Evolutionary conservation across 2,113 vertebrate genomes (phyloP), one percentile per base, ranked within the genome.

Genomic region (Rattus norvegicus): DNA sequence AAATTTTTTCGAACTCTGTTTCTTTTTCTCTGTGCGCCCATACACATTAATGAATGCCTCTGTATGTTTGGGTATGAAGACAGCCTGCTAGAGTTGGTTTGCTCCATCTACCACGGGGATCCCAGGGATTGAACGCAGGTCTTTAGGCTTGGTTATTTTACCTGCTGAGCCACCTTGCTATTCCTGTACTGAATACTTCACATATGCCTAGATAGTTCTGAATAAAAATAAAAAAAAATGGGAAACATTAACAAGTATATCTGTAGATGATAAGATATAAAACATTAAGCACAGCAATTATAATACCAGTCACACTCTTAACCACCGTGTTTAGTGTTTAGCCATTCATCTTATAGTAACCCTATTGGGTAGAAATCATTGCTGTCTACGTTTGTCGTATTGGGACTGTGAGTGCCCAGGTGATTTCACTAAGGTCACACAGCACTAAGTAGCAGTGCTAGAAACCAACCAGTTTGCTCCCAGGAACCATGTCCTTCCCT

Each of bases 301-400:
- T 67, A 43, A 75, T 91, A 59, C n/a, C 47, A 63, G 54, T 59
- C 39, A 73, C 83, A 76, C 87, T 75, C 85, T 94, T 63, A 89
- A 43, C 28, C 36, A 88, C 54, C 10, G 20, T 92, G 77, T 92
- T 90, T 92, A 85, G 20, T 92, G 77, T 92, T 90, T 92, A 85
- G 26, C 3, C 33, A 49, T 90, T 96, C 8, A 65, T 93, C 17
- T 93, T 69, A 56, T 28, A 91, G 47, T 43, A 30, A 19, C 10
- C 28, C n/a, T 81, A 2, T 80, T 39, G 67, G 49, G 17, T 54
- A 79, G 24, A 63, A 47, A 84, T 63, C n/a, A 28, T 91, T 90
- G 72, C 81, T 90, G 24, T 65, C 8, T 69, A 20, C 14, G 28
- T 84, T 88, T 92, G 54, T 77, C 47, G 76, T 73, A 67, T 72